Conservation (phyloP, 2,113 vertebrate genomes). For the Aspiorhynchus laticeps region DNA sequence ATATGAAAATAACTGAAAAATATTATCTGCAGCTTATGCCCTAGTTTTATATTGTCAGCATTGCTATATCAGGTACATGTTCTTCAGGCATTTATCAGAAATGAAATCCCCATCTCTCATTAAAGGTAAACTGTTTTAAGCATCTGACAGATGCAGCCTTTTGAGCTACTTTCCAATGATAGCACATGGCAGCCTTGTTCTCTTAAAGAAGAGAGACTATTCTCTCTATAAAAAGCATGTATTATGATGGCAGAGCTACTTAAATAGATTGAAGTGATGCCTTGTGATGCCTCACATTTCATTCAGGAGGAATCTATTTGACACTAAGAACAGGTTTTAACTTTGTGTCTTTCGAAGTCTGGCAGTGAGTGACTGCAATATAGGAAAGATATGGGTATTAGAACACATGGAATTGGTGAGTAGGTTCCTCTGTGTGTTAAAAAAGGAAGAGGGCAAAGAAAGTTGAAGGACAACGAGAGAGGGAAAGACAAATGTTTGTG, state of each 20-base stretch:
- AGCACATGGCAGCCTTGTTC: conserved; percentile 16
- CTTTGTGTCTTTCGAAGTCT: background rate
- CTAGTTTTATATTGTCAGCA: background rate
- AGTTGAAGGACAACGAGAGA: background rate
- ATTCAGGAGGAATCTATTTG: background rate
- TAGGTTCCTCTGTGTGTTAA: background rate
- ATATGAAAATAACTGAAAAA: background rate
- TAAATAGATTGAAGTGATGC: background rate
- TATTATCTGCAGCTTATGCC: background rate
- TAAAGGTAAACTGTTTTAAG: conserved; percentile 28
- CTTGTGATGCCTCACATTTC: background rate
- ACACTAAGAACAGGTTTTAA: background rate
- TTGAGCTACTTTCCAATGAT: conserved; percentile 21
- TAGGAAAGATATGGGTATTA: background rate
- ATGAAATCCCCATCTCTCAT: background rate
- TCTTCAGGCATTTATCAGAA: conserved; percentile 22
- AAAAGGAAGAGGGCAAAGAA: background rate
- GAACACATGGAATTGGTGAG: conserved; percentile 22
- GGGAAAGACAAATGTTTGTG: background rate
- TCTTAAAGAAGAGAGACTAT: background rate
- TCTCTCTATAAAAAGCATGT: background rate
- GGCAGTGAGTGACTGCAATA: background rate
- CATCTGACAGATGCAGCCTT: conserved; percentile 9
- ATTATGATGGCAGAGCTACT: background rate
- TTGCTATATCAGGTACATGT: background rate